Base-by-base conservation (phyloP, 1,140 invertebrate species). In the Chironomus tepperi region DNA sequence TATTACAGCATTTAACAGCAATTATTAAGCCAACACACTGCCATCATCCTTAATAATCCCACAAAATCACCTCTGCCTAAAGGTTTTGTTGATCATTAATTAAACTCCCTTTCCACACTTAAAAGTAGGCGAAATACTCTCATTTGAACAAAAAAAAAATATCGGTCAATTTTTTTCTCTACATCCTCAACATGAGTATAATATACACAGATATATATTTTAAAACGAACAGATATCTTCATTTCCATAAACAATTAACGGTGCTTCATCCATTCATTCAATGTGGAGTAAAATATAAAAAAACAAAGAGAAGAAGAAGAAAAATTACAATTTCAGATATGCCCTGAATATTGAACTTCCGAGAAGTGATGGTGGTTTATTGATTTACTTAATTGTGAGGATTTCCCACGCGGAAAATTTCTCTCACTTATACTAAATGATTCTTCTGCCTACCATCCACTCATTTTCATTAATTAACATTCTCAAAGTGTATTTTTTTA, bases 201-300 rank as follows among this genome's bases (percentile, higher is more conserved):
- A 34, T 34, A 34, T 5, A 34, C 24, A 34, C 24, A 2, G 2
- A 34, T 34, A 34, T 34, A 34, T 34, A 34, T 34, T 34, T 34
- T 34, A 34, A 34, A 34, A 34, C 24, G 24, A 34, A 5, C 24
- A 57, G n/a, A 57, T 15, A 57, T 12, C 47, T 57, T 57, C 47
- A 57, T 57, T 57, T 57, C 47, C 47, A 57, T 57, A 57, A 57
- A 57, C 47, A 57, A 57, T 57, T 57, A 57, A 57, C 47, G 47
- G 47, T 57, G 12, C 3, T 57, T 57, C 12, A 57, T 34, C 24
- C 24, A 34, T 34, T 34, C 24, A 5, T 34, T 34, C 2, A 34
- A 34, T 34, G 24, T 34, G 5, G 24, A 34, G 9, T 57, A 12
- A 3, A 57, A n/a, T n/a, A n/a, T n/a, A n/a, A n/a, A n/a, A n/a